Conservation (phyloP, 2,888 invertebrate genomes). For the Lysandra coridon region DNA sequence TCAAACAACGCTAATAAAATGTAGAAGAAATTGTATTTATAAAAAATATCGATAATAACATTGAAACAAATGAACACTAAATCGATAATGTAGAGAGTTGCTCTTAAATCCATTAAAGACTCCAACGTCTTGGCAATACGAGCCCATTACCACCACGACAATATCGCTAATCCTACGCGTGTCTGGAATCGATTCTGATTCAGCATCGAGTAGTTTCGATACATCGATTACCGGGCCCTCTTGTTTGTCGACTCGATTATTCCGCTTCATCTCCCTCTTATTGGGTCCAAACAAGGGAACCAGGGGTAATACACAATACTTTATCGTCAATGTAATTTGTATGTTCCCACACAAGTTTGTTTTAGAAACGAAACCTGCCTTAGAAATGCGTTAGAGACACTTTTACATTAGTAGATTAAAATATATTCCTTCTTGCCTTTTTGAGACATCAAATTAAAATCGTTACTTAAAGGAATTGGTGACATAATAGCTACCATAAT, state of each 20-base stretch:
- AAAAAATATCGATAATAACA: neutral
- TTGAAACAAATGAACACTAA: neutral
- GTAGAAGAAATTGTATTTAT: neutral
- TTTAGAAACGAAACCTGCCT: neutral
- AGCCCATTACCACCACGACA: constrained; percentile 13
- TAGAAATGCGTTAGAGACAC: neutral
- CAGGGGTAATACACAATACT: constrained; percentile 34
- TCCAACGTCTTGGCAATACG: neutral
- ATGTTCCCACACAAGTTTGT: constrained; percentile 29
- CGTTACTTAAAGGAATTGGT: neutral
- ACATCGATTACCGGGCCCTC: constrained; percentile 65
- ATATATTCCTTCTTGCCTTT: neutral
- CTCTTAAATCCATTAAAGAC: neutral
- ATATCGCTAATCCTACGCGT: constrained; percentile 24
- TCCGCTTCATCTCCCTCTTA: constrained; percentile 74
- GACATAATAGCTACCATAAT: too few species aligned
- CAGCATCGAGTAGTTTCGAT: constrained; percentile 46
- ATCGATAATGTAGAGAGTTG: neutral
- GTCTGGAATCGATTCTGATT: constrained; percentile 42
- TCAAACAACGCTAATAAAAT: neutral
- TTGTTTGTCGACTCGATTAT: constrained; percentile 78
- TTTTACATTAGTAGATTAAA: neutral
- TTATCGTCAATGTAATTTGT: constrained; percentile 34
- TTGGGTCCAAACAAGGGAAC: constrained; percentile 54
- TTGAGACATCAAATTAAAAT: neutral